Conservation (phyloP, 2,113 vertebrate species). For the Passer montanus region DNA sequence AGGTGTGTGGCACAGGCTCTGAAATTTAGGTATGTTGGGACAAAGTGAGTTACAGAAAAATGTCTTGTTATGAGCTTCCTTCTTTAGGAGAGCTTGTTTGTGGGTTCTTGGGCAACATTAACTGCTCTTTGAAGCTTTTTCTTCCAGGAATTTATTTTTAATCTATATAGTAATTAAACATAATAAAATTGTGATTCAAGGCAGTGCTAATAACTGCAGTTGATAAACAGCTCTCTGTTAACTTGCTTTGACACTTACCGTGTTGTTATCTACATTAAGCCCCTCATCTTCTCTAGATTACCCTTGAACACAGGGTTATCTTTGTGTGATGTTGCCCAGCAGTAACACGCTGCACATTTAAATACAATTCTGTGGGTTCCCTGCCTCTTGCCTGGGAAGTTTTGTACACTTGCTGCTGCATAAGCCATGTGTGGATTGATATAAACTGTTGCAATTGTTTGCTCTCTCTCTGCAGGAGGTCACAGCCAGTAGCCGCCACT, state of each 20-base stretch:
- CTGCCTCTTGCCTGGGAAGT: not conserved
- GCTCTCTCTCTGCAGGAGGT: slow-evolving; percentile 86
- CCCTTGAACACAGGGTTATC: not conserved
- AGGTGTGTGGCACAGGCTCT: not conserved
- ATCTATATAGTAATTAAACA: not conserved
- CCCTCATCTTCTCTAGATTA: not conserved
- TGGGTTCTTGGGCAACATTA: not conserved
- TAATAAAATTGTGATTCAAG: not conserved
- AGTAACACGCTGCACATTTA: not conserved
- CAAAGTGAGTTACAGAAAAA: not conserved
- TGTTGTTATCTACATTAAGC: not conserved
- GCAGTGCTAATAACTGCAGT: not conserved
- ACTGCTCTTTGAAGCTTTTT: not conserved
- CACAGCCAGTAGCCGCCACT: slow-evolving; percentile 98
- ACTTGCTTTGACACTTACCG: not conserved
- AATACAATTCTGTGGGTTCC: not conserved
- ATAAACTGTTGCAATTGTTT: not conserved
- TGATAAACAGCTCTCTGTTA: not conserved
- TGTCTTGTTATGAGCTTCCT: not conserved
- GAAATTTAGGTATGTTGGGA: not conserved
- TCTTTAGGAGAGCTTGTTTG: not conserved
- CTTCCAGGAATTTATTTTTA: not conserved
- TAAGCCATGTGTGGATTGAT: not conserved
- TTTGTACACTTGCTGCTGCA: not conserved
- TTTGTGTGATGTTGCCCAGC: not conserved